Percentiles rank a stretch among this genome's conserved stretches.
phyloP scores from a whole-genome alignment of 1,140 invertebrate species.

The Ladona fulva region DNA sequence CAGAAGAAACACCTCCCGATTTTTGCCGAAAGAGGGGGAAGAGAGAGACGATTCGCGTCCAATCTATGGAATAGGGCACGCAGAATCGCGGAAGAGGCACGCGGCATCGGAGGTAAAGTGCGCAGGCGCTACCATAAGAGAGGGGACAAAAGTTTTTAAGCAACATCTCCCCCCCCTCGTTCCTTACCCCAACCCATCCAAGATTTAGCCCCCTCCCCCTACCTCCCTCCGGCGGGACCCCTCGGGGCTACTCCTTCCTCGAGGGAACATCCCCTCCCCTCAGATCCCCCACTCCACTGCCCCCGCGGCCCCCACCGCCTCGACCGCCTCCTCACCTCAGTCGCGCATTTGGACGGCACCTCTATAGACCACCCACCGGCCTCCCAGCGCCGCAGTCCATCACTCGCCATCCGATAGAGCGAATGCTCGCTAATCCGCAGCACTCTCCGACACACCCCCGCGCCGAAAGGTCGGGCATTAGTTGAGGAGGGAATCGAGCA shows the following conservation, averaged over 20 bases:
- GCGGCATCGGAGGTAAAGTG: background rate
- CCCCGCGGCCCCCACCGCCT: background rate
- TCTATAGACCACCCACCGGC: constrained; percentile 13
- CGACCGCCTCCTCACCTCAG: background rate
- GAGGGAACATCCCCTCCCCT: constrained; percentile 19
- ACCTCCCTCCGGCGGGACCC: constrained; percentile 23
- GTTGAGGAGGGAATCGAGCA: background rate
- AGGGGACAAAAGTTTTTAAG: constrained; percentile 6
- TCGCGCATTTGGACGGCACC: background rate
- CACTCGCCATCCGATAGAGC: background rate
- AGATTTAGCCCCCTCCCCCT: background rate
- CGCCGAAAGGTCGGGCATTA: constrained; percentile 6
- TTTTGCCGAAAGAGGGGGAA: too few relatives aligned
- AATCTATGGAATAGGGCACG: background rate
- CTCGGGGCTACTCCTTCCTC: constrained; percentile 18
- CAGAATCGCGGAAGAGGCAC: background rate
- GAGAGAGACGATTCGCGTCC: too few relatives aligned
- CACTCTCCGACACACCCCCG: background rate
- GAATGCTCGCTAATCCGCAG: background rate
- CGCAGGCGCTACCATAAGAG: background rate
- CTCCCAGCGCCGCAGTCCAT: constrained; percentile 7
- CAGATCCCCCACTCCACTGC: background rate
- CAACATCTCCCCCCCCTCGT: background rate
- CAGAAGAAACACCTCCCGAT: too few relatives aligned
- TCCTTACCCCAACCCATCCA: too few relatives aligned